Base-by-base conservation (phyloP, 2,113 vertebrate genomes). In the Ceyx melanurus region DNA sequence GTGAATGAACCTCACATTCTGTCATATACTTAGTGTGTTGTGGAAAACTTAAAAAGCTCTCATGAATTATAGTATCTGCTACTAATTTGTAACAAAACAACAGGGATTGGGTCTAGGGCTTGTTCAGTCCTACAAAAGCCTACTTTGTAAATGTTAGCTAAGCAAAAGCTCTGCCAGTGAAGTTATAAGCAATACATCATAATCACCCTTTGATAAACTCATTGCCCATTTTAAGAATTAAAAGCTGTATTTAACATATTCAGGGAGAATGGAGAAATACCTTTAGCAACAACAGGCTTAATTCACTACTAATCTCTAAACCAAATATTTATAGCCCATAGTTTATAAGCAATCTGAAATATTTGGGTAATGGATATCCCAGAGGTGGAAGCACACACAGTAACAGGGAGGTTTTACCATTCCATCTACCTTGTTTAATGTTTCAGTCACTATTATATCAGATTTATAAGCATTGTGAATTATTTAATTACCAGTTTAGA, bases 221-320 rank as follows among this genome's bases (percentile, higher is more conserved):
- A 89, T 94, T 51, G 33, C 82, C 78, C 43, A 71, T 75, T 20
- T 82, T 94, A 79, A 83, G 76, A 95, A 76, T 90, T 88, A 93
- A 86, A 95, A 92, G 57, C 66, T 82, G 61, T 70, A 84, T 90
- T 92, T 86, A 73, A 89, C 20, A 58, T 87, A 91, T 45, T 72
- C 58, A 84, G 78, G 51, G 15, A 87, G 76, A 93, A 92, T 51
- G 76, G 76, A 83, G 74, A 71, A 61, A 61, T 88, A 43, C 42
- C 78, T 92, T 89, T 57, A 87, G 89, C 85, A 96, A 92, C n/a
- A 92, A 71, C 35, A 84, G 64, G 12, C 64, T 77, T 89, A 81
- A 89, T 86, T 78, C 48, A 94, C 58, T 67, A 62, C 86, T 95
- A 90, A 95, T 81, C 75, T 92, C 83, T 92, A 94, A 96, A 58